Base-by-base conservation (phyloP, 2,113 vertebrate species). In the Rhodinocichla rosea region DNA sequence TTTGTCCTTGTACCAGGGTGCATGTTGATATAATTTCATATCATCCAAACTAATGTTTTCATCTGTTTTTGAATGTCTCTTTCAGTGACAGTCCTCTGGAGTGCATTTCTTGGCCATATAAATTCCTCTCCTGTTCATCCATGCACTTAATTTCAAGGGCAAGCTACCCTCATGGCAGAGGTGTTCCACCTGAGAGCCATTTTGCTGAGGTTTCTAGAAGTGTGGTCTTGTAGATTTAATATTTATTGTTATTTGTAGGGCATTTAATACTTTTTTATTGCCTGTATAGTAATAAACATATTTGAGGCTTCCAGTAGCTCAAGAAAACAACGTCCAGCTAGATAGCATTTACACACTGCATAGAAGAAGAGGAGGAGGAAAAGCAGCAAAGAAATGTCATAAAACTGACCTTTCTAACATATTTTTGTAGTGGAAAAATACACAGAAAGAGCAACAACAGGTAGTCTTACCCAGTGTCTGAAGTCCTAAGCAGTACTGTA, bases 171-270 rank as follows among this genome's bases (percentile, higher is more conserved):
- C 55, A 10, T 57, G 52, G 39, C 64, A 83, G 56, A 92, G 68
- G 27, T 10, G 0, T 67, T 92, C 65, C 80, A 94, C 47, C 52
- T 86, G 50, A 0, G 0, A 95, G 35, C 39, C 86, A 49, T 70
- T 92, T 83, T 90, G 60, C 56, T 83, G 86, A 92, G 86, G 55
- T 45, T 93, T 92, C 64, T 44, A 40, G 33, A 81, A 93, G 27
- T 77, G 83, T 52, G 64, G 80, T 63, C 47, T 87, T 19, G 45
- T 74, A 63, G 15, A 81, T 89, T 93, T 83, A 90, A 84, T 93
- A 90, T 90, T 89, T 94, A 83, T 90, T 89, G 75, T 81, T 92
- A 92, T 77, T 94, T 92, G 47, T 67, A 74, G 49, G 39, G 6
- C 47, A 63, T 84, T 92, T 92, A 89, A 89, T 89, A 44, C 44